These are phyloP conservation scores for Enteromius anoplus DNA, from an alignment of 2,797 vertebrate species.

Conservation along the genomic window DNA sequence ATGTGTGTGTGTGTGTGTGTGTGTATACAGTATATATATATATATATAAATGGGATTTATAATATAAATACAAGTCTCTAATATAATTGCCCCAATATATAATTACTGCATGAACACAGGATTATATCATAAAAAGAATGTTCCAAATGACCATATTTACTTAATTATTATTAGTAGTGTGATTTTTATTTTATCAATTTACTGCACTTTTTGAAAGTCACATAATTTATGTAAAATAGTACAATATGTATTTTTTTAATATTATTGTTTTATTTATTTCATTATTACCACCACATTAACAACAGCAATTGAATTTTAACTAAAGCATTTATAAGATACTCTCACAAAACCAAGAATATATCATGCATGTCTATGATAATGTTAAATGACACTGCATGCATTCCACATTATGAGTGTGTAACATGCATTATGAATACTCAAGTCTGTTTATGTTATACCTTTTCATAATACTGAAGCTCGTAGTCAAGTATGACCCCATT, in stretches of 20 bases:
- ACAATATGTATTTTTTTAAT: not conserved
- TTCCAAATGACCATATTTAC: not conserved
- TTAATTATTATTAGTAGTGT: not conserved
- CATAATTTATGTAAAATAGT: not conserved
- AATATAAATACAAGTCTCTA: not conserved
- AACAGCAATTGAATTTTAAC: not conserved
- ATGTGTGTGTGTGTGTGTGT: too few species aligned
- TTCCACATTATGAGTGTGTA: constrained; percentile 1
- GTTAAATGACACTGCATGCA: constrained; percentile 12
- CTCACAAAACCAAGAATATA: not conserved
- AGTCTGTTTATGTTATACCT: constrained; percentile 78
- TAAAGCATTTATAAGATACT: not conserved
- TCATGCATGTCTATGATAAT: constrained; percentile 9
- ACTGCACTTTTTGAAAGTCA: not conserved
- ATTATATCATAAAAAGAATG: not conserved
- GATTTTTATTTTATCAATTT: not conserved
- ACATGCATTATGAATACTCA: not conserved
- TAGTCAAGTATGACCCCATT: constrained; percentile 98
- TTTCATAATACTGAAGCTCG: constrained; percentile 95
- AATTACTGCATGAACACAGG: not conserved
- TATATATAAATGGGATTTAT: too few species aligned
- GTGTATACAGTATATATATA: not conserved
- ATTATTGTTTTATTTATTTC: not conserved
- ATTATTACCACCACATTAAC: not conserved
- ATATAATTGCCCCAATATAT: not conserved